Base-by-base conservation (phyloP, 1,140 invertebrate species). In the Dicyema japonicum region DNA sequence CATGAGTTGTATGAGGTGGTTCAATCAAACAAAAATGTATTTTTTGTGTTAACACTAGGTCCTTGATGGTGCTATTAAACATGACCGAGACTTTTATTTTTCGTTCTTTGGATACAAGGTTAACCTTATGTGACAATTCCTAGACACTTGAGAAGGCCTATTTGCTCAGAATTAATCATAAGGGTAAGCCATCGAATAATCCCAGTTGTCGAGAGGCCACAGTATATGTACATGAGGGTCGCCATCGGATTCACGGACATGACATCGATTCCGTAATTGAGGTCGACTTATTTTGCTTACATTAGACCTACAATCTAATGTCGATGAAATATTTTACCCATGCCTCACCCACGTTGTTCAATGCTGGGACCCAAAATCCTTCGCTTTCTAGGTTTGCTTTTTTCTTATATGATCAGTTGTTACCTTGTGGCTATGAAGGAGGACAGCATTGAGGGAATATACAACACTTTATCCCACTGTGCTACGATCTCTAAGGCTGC, bases 391-490 rank as follows among this genome's bases (percentile, higher is more conserved):
- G 61, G 54, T 61, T 43, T 29, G 24, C 8, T n/a, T 18, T 23
- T 27, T 13, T 27, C 11, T 34, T 31, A 26, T 38, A 32, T 35
- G 47, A 54, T 11, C 39, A 66, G 74, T 27, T 94, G 82, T 50
- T 97, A 92, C 38, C 53, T 94, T 3, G 43, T 94, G 18, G 74
- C 78, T 0, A 88, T 94, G 72, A 62, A 60, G 26, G 69, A 74
- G 8, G 88, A 97, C 47, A 85, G 74, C 34, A 88, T 97, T 41
- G 75, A 90, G 40, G 85, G 85, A n/a, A 92, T 97, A 36, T 92
- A 72, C 49, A 67, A 75, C 34, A 82, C 74, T 3, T 46, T 88
- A 11, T 71, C 70, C 35, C 69, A 78, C 42, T 90, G 78, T 56
- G 78, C 82, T 2, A 50, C 85, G 6, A 85, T 94, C 22, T 88